Evolutionary conservation across 2,113 vertebrate species (phyloP).

Genomic region (Choloepus hoffmanni): DNA sequence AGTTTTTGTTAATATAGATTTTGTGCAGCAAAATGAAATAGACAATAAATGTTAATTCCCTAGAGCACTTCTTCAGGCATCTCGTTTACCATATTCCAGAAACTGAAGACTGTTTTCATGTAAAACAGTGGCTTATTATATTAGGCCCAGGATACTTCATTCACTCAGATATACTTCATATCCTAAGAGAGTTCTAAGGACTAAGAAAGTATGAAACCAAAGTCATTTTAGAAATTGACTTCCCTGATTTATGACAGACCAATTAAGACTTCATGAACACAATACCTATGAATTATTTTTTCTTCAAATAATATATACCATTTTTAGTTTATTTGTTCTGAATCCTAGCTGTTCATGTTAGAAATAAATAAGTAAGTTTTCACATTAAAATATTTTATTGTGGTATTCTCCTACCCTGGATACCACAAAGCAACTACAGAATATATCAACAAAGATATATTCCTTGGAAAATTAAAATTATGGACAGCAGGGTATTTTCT

Average conservation of each 20-base stretch:
- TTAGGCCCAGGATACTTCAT: neutral
- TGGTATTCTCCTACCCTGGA: neutral
- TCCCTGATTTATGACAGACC: neutral
- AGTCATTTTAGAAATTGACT: neutral
- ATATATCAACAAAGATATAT: neutral
- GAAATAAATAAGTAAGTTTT: neutral
- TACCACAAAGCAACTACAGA: neutral
- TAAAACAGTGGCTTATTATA: neutral
- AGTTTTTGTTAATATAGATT: neutral
- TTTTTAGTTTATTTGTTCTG: neutral
- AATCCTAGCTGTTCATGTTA: neutral
- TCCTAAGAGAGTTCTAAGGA: neutral
- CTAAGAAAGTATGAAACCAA: neutral
- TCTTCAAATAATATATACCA: neutral
- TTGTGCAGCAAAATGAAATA: neutral
- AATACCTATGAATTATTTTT: rapidly evolving
- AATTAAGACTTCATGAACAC: neutral
- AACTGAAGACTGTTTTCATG: neutral
- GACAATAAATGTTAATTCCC: neutral
- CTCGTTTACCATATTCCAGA: neutral
- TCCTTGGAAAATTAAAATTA: neutral
- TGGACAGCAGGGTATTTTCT: neutral
- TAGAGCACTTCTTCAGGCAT: neutral
- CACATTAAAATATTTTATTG: neutral
- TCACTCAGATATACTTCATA: neutral